These are phyloP conservation scores for Panzeria rudis DNA, from an alignment of 2,888 invertebrate species.

Conservation along the genomic window DNA sequence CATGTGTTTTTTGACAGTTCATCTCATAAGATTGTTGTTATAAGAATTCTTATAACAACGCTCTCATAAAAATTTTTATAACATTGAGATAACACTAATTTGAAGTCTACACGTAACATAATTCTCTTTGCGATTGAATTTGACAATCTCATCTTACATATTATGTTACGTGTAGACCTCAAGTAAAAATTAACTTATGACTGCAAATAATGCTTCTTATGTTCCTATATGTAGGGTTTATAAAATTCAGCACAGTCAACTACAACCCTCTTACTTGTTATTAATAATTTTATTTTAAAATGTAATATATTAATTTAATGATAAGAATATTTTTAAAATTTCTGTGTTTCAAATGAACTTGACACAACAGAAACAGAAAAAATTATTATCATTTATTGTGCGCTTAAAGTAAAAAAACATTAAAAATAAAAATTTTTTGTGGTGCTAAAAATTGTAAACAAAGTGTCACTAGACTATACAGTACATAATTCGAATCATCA, in stretches of 20 bases:
- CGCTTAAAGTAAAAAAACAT: slow-evolving; percentile 39
- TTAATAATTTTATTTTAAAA: slow-evolving; percentile 21
- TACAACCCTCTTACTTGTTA: not conserved
- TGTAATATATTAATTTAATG: slow-evolving; percentile 32
- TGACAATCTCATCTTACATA: no score
- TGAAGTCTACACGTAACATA: no score
- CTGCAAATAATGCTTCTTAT: no score
- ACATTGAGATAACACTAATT: no score
- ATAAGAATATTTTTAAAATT: slow-evolving; percentile 48
- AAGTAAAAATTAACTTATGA: no score
- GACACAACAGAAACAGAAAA: slow-evolving; percentile 56
- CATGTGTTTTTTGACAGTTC: no score
- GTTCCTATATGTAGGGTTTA: no score
- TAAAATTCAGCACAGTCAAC: not conserved
- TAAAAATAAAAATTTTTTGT: slow-evolving; percentile 25
- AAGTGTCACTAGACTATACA: slow-evolving; percentile 30
- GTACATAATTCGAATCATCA: slow-evolving; percentile 5
- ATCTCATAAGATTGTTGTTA: no score
- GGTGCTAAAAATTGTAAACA: slow-evolving; percentile 21
- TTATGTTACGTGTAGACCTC: no score
- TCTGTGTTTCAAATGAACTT: slow-evolving; percentile 62
- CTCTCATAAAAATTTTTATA: no score
- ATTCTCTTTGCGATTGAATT: no score
- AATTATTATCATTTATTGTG: slow-evolving; percentile 41
- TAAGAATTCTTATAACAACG: no score